These are phyloP conservation scores for Hypanus sabinus DNA, from an alignment of 2,113 vertebrate genomes.

Conservation along the genomic window DNA sequence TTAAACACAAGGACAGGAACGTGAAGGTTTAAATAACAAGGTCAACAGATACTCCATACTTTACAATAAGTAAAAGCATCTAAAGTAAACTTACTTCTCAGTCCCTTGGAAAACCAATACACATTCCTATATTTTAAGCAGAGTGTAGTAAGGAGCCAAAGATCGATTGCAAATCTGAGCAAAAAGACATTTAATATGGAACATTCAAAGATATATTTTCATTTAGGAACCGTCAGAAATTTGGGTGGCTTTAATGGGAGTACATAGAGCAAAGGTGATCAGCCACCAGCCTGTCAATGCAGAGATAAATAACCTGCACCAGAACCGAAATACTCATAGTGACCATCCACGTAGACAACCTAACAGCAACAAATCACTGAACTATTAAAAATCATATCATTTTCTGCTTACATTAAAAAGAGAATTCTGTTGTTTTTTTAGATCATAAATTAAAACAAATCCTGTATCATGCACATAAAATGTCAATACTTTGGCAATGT, in stretches of 20 bases:
- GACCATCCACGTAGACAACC: not conserved
- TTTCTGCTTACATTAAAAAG: not conserved
- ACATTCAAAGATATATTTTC: not conserved
- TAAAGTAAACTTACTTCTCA: conserved; percentile 4
- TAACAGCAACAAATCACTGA: not conserved
- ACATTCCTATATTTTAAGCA: not conserved
- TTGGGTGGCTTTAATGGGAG: not conserved
- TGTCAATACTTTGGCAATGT: not conserved
- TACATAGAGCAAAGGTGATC: not conserved
- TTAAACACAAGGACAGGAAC: conserved; percentile 29
- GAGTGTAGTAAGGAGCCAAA: not conserved
- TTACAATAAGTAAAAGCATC: not conserved
- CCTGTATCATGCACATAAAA: not conserved
- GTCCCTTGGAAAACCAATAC: not conserved
- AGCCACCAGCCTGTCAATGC: no score
- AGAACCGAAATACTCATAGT: not conserved
- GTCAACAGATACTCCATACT: conserved; percentile 27
- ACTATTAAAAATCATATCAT: not conserved
- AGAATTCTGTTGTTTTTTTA: not conserved
- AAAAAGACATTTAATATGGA: not conserved
- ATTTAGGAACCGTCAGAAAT: not conserved
- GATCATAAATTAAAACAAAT: not conserved
- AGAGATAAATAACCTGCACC: not conserved
- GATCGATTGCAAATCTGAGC: not conserved
- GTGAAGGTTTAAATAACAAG: conserved; percentile 21